Base-by-base conservation (phyloP, 1,140 invertebrate species). In the Linepithema humile region DNA sequence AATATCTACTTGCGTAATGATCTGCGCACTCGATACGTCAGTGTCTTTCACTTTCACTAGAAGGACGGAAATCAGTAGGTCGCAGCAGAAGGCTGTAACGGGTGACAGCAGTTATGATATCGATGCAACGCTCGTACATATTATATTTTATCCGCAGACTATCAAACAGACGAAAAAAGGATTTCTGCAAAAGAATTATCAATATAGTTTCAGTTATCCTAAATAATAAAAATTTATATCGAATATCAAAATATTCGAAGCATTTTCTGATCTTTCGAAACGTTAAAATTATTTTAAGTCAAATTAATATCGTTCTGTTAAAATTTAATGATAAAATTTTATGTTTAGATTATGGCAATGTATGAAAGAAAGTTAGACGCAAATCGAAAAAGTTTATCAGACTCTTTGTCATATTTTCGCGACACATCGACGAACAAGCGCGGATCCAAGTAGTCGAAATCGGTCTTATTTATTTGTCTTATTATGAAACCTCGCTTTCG, bases 381-480 rank as follows among this genome's bases (percentile, higher is more conserved):
- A n/a, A n/a, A n/a, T n/a, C n/a, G n/a, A n/a, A n/a, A n/a, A n/a
- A n/a, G n/a, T n/a, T n/a, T n/a, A n/a, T n/a, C n/a, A n/a, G n/a
- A n/a, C n/a, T n/a, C n/a, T n/a, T n/a, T n/a, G n/a, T n/a, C n/a
- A n/a, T n/a, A n/a, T n/a, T n/a, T 48, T 80, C 50, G 38, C 64
- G 29, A 40, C 10, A n/a, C 10, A 7, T 35, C 69, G 65, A 77
- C 7, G 20, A 32, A 67, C n/a, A 40, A 70, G 26, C 35, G 48
- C 35, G 64, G 53, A 43, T 50, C 23, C 32, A 32, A 80, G 64
- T 87, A 87, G 87, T 87, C 80, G 80, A 87, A 87, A 50, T 78
- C 55, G 50, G 64, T 85, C 83, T 72, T 86, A 75, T 88, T 88
- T 88, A 78, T 88, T 88, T 82, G 87, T 82, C 70, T 45, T 55